Conservation (phyloP, 2,888 invertebrate species). For the Acanthosepion pharaonis region DNA sequence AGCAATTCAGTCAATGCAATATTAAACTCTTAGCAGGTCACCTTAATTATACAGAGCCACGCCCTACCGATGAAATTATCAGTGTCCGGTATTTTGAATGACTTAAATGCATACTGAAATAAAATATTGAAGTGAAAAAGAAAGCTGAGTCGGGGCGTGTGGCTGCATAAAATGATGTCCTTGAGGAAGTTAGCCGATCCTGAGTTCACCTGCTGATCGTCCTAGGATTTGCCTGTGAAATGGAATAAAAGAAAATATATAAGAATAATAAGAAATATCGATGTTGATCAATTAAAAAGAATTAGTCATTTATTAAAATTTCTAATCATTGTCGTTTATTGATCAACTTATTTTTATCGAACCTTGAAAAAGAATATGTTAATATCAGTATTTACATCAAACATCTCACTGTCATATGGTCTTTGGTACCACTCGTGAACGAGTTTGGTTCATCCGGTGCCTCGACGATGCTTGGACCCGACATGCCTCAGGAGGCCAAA, state of each 20-base stretch:
- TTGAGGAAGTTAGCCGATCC: background rate
- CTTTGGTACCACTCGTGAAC: no score
- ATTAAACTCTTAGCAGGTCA: background rate
- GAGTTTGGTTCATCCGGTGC: no score
- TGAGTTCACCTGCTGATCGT: background rate
- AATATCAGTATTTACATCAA: no score
- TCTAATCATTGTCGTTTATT: no score
- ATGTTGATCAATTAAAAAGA: background rate
- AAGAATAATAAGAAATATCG: background rate
- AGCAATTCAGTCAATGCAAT: background rate
- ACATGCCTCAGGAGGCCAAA: no score
- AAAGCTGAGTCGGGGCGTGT: background rate
- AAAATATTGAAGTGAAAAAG: background rate
- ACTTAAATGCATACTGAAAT: background rate
- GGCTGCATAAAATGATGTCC: background rate
- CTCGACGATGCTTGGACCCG: no score
- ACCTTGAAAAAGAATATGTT: no score
- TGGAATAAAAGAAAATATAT: background rate
- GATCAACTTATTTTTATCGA: no score
- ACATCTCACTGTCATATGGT: no score
- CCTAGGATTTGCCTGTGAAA: conserved; percentile 7
- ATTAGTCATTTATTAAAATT: no score
- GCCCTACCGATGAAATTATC: background rate
- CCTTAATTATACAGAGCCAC: background rate
- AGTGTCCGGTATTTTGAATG: no score